Percentiles rank a stretch among this genome's conserved stretches.
phyloP scores from a whole-genome alignment of 2,888 invertebrate genomes.

The Helicoverpa assulta region DNA sequence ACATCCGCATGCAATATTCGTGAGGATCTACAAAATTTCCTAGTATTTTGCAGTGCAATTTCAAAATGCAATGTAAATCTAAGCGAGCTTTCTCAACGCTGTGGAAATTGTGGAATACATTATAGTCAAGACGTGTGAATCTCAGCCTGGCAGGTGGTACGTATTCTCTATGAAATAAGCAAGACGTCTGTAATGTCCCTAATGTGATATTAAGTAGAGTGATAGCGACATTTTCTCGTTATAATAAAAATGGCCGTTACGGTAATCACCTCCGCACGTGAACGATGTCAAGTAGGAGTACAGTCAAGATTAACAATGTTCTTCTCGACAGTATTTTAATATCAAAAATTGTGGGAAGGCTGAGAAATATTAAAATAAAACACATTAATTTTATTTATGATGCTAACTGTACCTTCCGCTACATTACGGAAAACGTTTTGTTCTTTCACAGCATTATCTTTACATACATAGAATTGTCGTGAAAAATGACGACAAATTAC shows the following conservation, averaged over 20 bases:
- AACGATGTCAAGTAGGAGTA: conserved; percentile 39
- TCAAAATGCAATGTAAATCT: not conserved
- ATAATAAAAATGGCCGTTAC: conserved; percentile 47
- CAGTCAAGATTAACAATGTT: conserved; percentile 16
- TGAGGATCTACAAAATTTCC: not conserved
- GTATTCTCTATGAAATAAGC: conserved; percentile 22
- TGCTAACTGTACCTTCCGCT: conserved; percentile 2
- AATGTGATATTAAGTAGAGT: conserved; percentile 55
- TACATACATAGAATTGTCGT: conserved; percentile 14
- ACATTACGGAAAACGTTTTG: conserved; percentile 20
- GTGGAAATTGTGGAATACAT: not conserved
- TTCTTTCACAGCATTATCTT: conserved; percentile 16
- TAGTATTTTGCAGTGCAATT: not conserved
- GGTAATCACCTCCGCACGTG: conserved; percentile 36
- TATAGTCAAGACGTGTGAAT: conserved; percentile 1
- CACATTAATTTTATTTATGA: not conserved
- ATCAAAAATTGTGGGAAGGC: not conserved
- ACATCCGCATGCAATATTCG: not conserved
- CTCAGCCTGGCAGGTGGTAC: conserved; percentile 24
- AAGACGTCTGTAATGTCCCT: conserved; percentile 27
- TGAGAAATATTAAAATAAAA: not conserved
- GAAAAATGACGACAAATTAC: conserved; percentile 28
- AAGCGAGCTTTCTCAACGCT: not conserved
- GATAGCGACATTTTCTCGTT: conserved; percentile 41
- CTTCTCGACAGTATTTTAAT: not conserved